Base-by-base conservation (phyloP, 35 echinoderm and acorn worm genomes). In the Heliocidaris erythrogramma region DNA sequence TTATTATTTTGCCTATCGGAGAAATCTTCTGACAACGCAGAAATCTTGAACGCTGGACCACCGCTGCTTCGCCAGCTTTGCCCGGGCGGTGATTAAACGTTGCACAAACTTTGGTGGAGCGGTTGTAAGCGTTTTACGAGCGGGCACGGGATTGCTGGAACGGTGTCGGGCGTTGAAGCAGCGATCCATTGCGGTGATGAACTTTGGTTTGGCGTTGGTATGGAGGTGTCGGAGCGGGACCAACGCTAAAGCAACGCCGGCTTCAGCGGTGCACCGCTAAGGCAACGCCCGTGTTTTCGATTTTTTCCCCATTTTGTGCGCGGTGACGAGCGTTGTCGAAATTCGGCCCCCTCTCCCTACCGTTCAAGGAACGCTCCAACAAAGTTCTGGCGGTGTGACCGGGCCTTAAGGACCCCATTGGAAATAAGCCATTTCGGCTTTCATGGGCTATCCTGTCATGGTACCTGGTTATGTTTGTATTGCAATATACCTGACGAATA, bases 31-130 rank as follows among this genome's bases (percentile, higher is more conserved):
- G n/a, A n/a, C 86, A 88, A 88, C 86, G 86, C 86, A 88, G 86
- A 88, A 88, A 88, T 88, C 86, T 88, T 42, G 86, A 88, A 88
- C 86, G 30, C 86, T 88, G 47, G 86, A 88, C 30, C 86, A 88
- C 86, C 86, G 86, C 86, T 88, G 86, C 86, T 88, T 88, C 86
- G 30, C 86, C 86, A 88, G 86, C 86, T 88, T 88, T 35, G 31
- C 30, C 86, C 86, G 86, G 86, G 86, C 86, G 86, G 86, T 88
- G 86, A 88, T 88, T 88, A 88, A 88, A 88, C 86, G 86, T 88
- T 88, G 30, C 86, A 88, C 86, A 88, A 88, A 88, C 30, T 88
- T 35, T 88, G 30, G 86, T 88, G 86, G 86, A 32, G 86, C 86
- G 86, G 86, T 88, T 35, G 30, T 88, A 88, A 88, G 86, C 86